Evolutionary conservation across 2,113 vertebrate genomes (phyloP).

Genomic region (Carassius auratus): DNA sequence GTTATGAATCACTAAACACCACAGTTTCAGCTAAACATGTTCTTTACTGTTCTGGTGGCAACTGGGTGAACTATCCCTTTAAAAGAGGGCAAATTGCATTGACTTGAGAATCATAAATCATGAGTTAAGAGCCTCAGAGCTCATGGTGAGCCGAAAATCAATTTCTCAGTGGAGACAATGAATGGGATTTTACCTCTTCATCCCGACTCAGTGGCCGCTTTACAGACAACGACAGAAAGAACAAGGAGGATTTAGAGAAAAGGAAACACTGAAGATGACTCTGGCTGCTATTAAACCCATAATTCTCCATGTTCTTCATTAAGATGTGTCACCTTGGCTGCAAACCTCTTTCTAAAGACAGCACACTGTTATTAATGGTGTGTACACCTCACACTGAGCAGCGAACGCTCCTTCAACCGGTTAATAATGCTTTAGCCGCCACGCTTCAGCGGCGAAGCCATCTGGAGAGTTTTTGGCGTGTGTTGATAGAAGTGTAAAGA

Average conservation of each 20-base stretch:
- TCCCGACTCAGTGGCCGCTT: background rate
- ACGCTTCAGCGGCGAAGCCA: too few relatives aligned
- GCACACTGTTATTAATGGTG: slow-evolving; percentile 2
- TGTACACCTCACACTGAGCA: background rate
- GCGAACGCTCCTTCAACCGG: background rate
- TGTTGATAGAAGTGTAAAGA: too few relatives aligned
- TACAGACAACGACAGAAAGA: background rate
- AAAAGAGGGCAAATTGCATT: background rate
- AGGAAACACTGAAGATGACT: background rate
- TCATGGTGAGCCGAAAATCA: background rate
- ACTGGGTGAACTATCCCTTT: too few relatives aligned
- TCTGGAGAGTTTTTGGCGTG: too few relatives aligned
- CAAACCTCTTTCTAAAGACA: slow-evolving; percentile 5
- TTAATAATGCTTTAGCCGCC: background rate
- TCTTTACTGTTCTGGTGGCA: too few relatives aligned
- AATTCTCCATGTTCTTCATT: slow-evolving; percentile 4
- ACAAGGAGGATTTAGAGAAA: background rate
- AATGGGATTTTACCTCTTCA: background rate
- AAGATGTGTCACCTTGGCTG: background rate
- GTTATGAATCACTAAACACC: too few relatives aligned
- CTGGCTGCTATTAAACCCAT: background rate
- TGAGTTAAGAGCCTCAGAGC: background rate
- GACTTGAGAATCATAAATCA: background rate
- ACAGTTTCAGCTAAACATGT: too few relatives aligned
- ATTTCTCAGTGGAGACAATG: background rate